Evolutionary conservation across 2,888 invertebrate genomes (phyloP).

Genomic region (Julus scanicus): DNA sequence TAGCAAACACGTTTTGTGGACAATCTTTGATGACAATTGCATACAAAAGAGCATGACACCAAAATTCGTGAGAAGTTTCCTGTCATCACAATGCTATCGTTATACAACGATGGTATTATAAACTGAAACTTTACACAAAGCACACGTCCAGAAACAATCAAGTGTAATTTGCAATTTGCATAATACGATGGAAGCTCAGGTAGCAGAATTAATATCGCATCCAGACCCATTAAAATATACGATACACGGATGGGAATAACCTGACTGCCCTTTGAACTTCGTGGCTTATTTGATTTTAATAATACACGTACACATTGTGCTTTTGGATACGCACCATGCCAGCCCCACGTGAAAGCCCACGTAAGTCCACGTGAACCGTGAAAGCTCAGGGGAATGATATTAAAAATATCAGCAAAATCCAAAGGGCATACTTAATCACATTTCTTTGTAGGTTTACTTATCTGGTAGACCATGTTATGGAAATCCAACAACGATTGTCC

Average conservation of each 20-base stretch:
- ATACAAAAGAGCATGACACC: background rate
- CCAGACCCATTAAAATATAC: background rate
- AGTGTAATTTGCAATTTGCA: no score
- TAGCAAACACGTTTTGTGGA: background rate
- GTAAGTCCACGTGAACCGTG: background rate
- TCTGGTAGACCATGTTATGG: background rate
- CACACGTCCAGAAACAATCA: no score
- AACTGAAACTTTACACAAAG: no score
- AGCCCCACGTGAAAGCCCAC: background rate
- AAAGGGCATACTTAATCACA: constrained; percentile 2
- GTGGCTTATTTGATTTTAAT: background rate
- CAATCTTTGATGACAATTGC: background rate
- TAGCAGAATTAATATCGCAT: background rate
- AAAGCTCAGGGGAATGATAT: background rate
- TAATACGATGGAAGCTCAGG: no score
- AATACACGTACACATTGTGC: background rate
- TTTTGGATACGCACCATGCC: background rate
- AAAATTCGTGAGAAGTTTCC: no score
- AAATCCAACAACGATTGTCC: no score
- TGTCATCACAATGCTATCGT: no score
- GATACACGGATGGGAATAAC: background rate
- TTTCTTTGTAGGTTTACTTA: background rate
- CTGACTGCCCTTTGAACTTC: background rate
- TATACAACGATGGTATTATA: no score
- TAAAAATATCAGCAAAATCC: background rate